Evolutionary conservation across 2,888 invertebrate genomes (phyloP), one percentile per base, ranked within the genome.

Genomic region (Rhingia campestris): DNA sequence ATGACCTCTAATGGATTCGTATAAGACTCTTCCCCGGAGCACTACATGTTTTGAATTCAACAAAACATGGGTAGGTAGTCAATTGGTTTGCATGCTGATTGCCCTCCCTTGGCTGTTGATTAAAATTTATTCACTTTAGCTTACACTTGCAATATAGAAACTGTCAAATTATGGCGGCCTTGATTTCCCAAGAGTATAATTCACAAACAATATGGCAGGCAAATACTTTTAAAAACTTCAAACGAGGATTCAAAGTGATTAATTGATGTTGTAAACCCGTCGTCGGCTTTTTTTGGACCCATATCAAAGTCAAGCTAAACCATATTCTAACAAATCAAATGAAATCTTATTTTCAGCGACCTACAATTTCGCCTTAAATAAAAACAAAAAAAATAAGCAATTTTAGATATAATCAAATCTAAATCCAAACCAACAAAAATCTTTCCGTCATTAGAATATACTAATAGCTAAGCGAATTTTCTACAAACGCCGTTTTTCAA

Each of bases 301-400:
- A 35, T 22, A 73, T 63, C 77, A 63, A 37, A 41, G 30, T 37
- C 12, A 2, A 1, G 35, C 32, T 4, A 30, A 35, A 37, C 4
- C 5, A 6, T 4, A 4, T 7, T 43, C 14, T 66, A 30, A 35
- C 32, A 9, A 32, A 10, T 9, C 0, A 32, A 49, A 30, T 14
- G 41, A 35, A 10, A 41, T 54, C 33, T 41, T 12, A 35, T 39
- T 51, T 77, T 64, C 63, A 82, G 82, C 82, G 73, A 82, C 79
- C 79, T 82, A 79, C 63, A 79, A 64, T 59, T 79, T 82, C 82
- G 82, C 82, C 82, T 82, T 82, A 82, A 79, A 72, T 43, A 59
- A 49, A 64, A 35, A 32, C 45, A 47, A 53, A 54, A 39, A 14
- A 58, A 66, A 53, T 47, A n/a, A 37, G 56, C 35, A 37, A 67